Conservation (phyloP, 64 coral and sea anemone genomes). For the Hydrozoanthus tunicans region DNA sequence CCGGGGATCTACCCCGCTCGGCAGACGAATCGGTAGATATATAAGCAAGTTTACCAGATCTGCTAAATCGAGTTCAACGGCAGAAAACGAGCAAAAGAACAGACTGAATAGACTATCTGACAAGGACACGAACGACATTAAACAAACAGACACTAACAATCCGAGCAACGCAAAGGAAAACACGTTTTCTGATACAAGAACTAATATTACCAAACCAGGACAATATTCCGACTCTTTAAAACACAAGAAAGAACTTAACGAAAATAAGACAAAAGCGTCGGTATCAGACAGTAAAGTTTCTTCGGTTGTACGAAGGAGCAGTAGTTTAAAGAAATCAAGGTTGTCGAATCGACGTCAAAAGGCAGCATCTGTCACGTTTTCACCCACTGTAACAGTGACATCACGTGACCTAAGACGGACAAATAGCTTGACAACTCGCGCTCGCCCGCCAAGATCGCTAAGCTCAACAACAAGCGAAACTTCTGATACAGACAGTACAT, state of each 20-base stretch:
- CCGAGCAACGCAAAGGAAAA: slow-evolving; percentile 18
- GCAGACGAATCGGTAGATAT: slow-evolving; percentile 76
- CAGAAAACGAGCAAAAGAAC: slow-evolving; percentile 25
- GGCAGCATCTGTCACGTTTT: slow-evolving; percentile 79
- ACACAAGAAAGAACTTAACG: background rate
- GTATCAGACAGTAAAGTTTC: slow-evolving; percentile 38
- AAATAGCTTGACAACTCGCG: slow-evolving; percentile 28
- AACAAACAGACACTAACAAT: too few relatives aligned
- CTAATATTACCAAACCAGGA: background rate
- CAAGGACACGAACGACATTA: background rate
- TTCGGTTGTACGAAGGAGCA: slow-evolving; percentile 21
- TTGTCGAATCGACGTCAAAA: slow-evolving; percentile 42
- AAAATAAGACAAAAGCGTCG: background rate
- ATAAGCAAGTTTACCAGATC: slow-evolving; percentile 62
- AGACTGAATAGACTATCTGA: background rate
- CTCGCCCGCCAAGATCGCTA: slow-evolving; percentile 20
- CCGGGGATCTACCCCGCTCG: slow-evolving; percentile 44
- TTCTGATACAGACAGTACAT: slow-evolving; percentile 88
- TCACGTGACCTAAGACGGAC: slow-evolving; percentile 56
- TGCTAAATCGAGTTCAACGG: slow-evolving; percentile 27
- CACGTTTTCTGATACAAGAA: background rate
- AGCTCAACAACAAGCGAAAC: slow-evolving; percentile 71
- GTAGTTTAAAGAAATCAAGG: slow-evolving; percentile 47
- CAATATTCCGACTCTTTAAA: slow-evolving; percentile 17
- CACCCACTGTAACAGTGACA: slow-evolving; percentile 70